phyloP scores from a whole-genome alignment of 1,140 invertebrate species.

The Babylonia areolata region DNA sequence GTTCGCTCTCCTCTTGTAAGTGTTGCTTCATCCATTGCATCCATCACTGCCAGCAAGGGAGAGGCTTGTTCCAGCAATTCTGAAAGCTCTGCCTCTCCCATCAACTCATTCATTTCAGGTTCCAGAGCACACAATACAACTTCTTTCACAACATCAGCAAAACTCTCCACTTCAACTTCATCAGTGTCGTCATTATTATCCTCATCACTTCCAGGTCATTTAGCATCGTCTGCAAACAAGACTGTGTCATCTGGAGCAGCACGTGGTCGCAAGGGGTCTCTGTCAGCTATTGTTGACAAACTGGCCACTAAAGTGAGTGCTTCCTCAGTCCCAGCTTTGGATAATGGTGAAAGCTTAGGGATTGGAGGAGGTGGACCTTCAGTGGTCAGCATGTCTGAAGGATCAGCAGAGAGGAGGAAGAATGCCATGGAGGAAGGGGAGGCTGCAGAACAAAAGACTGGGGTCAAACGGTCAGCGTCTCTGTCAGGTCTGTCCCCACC shows the following conservation, averaged over 20 bases:
- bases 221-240: conserved; percentile 15
- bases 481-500: conserved; percentile 23
- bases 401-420: not conserved
- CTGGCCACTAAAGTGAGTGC: conserved; percentile 75
- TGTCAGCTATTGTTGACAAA: conserved; percentile 91
- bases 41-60: not conserved
- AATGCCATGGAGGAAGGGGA: not conserved
- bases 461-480: conserved; percentile 27
- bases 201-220: not conserved
- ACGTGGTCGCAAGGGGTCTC: conserved; percentile 82
- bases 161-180: conserved; percentile 4
- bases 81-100: not conserved
- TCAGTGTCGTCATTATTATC: conserved; percentile 1
- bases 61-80: not conserved
- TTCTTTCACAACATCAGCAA: not conserved
- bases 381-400: not conserved
- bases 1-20: not conserved
- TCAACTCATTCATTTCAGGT: not conserved
- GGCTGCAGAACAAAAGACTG: not conserved
- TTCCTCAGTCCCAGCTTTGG: not conserved
- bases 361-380: not conserved
- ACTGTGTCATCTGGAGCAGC: conserved; percentile 58
- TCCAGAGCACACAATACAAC: not conserved
- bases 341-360: not conserved
- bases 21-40: not conserved